These are phyloP conservation scores for Labia minor DNA, from an alignment of 2,888 invertebrate species.

Conservation along the genomic window DNA sequence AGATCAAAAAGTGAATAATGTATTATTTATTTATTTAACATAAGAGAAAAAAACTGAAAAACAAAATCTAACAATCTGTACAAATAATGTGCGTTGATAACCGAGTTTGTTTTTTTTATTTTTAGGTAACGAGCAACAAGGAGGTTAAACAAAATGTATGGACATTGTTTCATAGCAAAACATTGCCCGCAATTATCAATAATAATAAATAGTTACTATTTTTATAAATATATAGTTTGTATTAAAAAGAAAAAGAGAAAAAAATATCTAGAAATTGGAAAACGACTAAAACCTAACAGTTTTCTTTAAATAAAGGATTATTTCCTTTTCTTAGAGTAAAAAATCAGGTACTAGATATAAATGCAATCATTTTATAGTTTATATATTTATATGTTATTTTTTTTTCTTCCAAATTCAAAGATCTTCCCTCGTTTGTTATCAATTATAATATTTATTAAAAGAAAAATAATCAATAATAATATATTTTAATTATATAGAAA, in stretches of 20 bases:
- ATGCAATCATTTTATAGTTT: neutral
- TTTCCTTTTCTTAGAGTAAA: neutral
- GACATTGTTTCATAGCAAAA: neutral
- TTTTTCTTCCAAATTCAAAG: neutral
- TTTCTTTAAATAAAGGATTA: neutral
- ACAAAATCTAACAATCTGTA: neutral
- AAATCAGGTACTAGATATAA: conserved; percentile 8
- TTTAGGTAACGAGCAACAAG: neutral
- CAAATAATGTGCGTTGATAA: neutral
- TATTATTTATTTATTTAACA: neutral
- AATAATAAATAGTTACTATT: too few relatives aligned
- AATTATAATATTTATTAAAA: too few relatives aligned
- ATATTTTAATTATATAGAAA: too few relatives aligned
- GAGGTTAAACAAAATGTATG: neutral
- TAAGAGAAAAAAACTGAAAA: neutral
- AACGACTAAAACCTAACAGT: neutral
- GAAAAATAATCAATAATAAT: too few relatives aligned
- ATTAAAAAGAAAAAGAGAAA: too few relatives aligned
- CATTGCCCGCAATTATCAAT: neutral
- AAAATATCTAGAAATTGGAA: too few relatives aligned
- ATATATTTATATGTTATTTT: neutral
- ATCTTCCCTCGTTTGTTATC: neutral
- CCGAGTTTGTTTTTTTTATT: neutral
- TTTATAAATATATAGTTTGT: too few relatives aligned
- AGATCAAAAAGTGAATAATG: neutral